A percentile compares a stretch with the other conserved stretches of the same genome.
phyloP scores from a whole-genome alignment of 2,888 invertebrate genomes.

The Eristalis tenax region DNA sequence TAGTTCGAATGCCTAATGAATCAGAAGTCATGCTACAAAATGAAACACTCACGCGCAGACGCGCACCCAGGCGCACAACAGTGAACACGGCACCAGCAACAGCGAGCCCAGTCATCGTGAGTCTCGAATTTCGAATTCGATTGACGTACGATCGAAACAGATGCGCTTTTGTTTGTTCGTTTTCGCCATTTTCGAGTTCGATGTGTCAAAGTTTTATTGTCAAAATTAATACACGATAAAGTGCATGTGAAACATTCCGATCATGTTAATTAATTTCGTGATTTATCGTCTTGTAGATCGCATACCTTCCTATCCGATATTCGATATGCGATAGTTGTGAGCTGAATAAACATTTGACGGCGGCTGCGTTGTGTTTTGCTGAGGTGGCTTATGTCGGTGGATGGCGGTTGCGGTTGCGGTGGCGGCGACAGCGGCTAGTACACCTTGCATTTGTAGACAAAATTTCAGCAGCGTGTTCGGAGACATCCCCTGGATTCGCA shows the following conservation, averaged over 20 bases:
- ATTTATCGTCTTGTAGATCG: slow-evolving; percentile 55
- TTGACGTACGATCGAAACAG: slow-evolving; percentile 24
- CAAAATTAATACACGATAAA: slow-evolving; percentile 60
- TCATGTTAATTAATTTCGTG: slow-evolving; percentile 70
- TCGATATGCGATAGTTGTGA: slow-evolving; percentile 58
- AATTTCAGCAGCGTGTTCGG: neutral
- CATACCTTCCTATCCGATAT: slow-evolving; percentile 30
- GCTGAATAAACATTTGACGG: slow-evolving; percentile 37
- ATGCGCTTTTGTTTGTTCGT: neutral
- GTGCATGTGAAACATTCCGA: slow-evolving; percentile 70
- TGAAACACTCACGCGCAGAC: slow-evolving; percentile 53
- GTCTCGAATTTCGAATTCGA: slow-evolving; percentile 60
- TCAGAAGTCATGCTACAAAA: slow-evolving; percentile 29
- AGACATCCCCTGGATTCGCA: neutral
- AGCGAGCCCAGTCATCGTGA: slow-evolving; percentile 32
- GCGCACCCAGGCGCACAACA: slow-evolving; percentile 19
- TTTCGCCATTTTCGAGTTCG: slow-evolving; percentile 32
- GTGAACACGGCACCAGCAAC: too few relatives aligned
- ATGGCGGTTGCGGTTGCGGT: neutral
- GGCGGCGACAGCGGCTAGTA: slow-evolving; percentile 4
- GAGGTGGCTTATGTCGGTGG: slow-evolving; percentile 10
- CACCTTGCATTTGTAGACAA: slow-evolving; percentile 47
- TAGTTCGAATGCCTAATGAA: slow-evolving; percentile 62
- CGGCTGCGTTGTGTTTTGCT: neutral
- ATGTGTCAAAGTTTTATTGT: slow-evolving; percentile 56